Percentiles rank a stretch among this genome's conserved stretches.
phyloP scores from a whole-genome alignment of 2,113 vertebrate genomes.

The Halcyon senegalensis region DNA sequence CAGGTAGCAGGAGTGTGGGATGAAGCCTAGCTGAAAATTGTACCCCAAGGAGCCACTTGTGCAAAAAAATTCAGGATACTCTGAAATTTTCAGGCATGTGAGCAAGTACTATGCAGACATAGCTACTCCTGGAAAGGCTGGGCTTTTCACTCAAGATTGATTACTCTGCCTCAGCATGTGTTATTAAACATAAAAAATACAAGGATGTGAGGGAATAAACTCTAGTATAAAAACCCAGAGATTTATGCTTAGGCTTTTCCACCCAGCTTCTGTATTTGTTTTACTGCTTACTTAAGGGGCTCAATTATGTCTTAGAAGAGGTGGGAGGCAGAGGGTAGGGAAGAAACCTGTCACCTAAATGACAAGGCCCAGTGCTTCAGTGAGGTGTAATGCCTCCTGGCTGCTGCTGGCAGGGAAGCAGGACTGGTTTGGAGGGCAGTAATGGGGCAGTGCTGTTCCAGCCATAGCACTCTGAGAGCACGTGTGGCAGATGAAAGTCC shows the following conservation, averaged over 20 bases:
- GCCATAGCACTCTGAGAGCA: background rate
- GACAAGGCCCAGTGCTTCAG: background rate
- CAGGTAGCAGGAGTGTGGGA: background rate
- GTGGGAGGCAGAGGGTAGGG: background rate
- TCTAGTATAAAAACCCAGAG: background rate
- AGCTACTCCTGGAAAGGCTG: background rate
- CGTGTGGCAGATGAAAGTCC: background rate
- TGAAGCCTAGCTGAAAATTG: background rate
- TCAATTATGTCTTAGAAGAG: background rate
- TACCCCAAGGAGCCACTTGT: background rate
- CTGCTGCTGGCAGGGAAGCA: background rate
- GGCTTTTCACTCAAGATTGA: slow-evolving; percentile 3
- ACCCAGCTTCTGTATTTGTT: background rate
- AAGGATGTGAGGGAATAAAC: slow-evolving; percentile 16
- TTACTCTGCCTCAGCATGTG: background rate
- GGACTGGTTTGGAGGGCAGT: background rate
- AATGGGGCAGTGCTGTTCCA: background rate
- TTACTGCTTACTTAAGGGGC: slow-evolving; percentile 10
- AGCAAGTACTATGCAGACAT: background rate
- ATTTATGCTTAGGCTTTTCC: slow-evolving; percentile 16
- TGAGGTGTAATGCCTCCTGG: background rate
- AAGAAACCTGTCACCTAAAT: background rate
- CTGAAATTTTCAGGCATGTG: background rate
- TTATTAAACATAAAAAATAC: slow-evolving; percentile 49
- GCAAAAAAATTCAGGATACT: background rate